These are phyloP conservation scores for Eulemur macaco DNA, from an alignment of 2,113 vertebrate genomes.

Conservation along the genomic window DNA sequence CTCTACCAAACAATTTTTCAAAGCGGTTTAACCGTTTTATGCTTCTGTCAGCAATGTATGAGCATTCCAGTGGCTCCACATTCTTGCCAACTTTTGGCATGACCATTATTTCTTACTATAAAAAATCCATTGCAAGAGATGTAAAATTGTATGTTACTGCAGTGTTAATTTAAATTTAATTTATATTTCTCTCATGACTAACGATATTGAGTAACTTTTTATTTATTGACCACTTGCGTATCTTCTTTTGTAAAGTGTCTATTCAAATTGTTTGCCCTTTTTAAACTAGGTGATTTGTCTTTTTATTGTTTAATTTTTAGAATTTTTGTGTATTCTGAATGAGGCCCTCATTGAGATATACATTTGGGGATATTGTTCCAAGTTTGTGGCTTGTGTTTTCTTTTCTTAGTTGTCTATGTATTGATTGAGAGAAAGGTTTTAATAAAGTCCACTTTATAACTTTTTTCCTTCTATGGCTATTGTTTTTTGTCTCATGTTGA, in stretches of 20 bases:
- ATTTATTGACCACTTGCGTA: background rate
- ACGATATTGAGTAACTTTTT: background rate
- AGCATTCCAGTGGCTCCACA: background rate
- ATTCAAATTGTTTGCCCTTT: background rate
- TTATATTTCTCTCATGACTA: background rate
- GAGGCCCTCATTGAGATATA: background rate
- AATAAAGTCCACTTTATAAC: background rate
- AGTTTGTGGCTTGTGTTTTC: background rate
- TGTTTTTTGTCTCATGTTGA: background rate
- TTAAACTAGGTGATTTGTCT: background rate
- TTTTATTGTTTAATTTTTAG: background rate
- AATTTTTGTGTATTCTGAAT: background rate
- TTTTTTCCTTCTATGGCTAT: background rate
- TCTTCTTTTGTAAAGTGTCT: background rate
- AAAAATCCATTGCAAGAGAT: background rate
- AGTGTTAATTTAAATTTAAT: background rate
- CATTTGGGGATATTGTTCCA: background rate
- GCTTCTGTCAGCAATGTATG: background rate
- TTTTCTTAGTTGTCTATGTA: slow-evolving; percentile 14
- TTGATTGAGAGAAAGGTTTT: slow-evolving; percentile 19
- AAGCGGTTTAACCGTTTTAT: background rate
- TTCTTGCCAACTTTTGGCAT: background rate
- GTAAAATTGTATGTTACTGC: background rate
- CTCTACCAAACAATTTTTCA: background rate
- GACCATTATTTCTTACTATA: background rate